phyloP scores from a whole-genome alignment of 2,888 invertebrate species.

The Drosophila affinis region DNA sequence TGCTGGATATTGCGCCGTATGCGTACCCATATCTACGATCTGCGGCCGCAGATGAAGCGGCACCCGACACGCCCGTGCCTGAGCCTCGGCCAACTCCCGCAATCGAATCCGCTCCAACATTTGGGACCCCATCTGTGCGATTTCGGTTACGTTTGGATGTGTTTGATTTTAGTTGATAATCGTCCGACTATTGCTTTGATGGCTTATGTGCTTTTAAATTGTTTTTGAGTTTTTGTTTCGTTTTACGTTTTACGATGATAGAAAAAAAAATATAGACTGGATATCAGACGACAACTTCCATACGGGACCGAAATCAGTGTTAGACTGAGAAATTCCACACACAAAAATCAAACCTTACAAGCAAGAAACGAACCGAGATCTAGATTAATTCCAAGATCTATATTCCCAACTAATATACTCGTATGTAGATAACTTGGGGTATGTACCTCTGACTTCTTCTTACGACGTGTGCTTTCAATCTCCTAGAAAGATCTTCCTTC shows the following conservation, averaged over 20 bases:
- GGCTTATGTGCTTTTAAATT: background rate
- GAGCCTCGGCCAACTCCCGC: too few species aligned
- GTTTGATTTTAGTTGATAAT: background rate
- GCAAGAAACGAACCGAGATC: background rate
- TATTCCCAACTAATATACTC: too few species aligned
- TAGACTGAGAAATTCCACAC: slow-evolving; percentile 20
- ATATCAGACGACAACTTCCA: slow-evolving; percentile 22
- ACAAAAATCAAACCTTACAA: background rate
- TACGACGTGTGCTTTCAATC: too few species aligned
- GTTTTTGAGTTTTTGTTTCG: background rate
- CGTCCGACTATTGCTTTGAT: slow-evolving; percentile 1
- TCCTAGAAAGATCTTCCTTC: too few species aligned
- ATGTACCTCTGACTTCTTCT: too few species aligned
- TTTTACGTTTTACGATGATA: background rate
- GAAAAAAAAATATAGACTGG: slow-evolving; percentile 7
- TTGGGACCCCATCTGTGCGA: background rate
- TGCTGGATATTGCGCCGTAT: too few species aligned
- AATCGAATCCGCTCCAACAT: too few species aligned
- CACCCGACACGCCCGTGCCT: too few species aligned
- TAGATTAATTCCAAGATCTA: too few species aligned
- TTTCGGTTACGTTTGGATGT: background rate
- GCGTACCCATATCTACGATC: too few species aligned
- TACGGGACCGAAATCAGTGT: slow-evolving; percentile 31
- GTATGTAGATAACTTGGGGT: too few species aligned
- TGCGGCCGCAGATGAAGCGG: too few species aligned